Conservation (phyloP, 2,113 vertebrate species). For the Cepphus grylle region DNA sequence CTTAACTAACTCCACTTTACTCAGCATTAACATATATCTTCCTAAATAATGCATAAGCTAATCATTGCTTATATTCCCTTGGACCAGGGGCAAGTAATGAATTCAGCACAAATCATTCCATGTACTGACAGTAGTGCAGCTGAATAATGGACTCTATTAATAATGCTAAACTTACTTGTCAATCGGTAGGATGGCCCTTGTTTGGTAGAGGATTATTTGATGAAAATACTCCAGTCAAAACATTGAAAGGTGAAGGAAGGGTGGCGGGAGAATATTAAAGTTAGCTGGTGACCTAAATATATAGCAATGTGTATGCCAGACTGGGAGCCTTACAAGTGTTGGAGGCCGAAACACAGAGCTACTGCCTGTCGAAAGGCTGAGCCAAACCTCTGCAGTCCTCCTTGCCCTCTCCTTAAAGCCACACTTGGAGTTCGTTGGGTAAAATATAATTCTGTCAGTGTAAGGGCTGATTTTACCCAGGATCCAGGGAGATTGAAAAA, state of each 20-base stretch:
- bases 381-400: neutral
- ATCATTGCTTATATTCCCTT: constrained; percentile 43
- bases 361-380: neutral
- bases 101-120: constrained; percentile 38
- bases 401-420: neutral
- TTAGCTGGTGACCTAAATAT: neutral
- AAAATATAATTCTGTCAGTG: neutral
- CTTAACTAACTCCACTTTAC: constrained; percentile 13
- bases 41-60: constrained; percentile 62
- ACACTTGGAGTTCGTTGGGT: neutral
- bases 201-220: neutral
- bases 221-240: neutral
- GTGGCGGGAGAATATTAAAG: neutral
- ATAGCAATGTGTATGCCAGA: neutral
- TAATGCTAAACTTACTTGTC: neutral
- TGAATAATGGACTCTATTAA: constrained; percentile 45
- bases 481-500: neutral
- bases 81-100: constrained; percentile 40
- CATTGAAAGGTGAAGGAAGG: neutral
- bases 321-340: neutral
- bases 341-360: neutral
- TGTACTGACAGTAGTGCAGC: constrained; percentile 16
- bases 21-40: constrained; percentile 42
- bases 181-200: neutral
- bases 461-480: neutral